These are phyloP conservation scores for Lepidotrigona ventralis DNA, from an alignment of 1,140 invertebrate species.

Conservation along the genomic window DNA sequence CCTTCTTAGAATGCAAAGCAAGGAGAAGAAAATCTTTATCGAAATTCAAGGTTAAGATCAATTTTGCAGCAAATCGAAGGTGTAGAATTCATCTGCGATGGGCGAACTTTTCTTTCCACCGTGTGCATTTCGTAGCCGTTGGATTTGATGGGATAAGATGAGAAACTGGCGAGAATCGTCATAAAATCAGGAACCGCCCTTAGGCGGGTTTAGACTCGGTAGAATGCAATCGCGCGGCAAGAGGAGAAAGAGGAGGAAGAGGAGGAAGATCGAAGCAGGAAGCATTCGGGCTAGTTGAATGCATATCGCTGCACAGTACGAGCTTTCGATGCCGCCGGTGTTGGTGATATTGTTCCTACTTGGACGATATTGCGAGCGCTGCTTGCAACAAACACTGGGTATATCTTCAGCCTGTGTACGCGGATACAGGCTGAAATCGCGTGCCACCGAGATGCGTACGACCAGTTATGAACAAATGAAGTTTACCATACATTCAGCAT, in stretches of 20 bases:
- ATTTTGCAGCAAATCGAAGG: no score
- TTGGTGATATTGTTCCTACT: conserved; percentile 33
- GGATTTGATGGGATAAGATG: not conserved
- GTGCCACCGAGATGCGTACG: not conserved
- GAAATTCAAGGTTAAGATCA: no score
- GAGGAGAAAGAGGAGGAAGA: not conserved
- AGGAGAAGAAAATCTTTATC: no score
- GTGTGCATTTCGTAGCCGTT: not conserved
- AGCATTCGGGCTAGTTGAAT: conserved; percentile 29
- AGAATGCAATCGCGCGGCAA: conserved; percentile 30
- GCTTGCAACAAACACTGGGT: not conserved
- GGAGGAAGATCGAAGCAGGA: not conserved
- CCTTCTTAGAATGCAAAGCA: no score
- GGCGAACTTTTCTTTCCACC: no score
- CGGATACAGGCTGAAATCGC: not conserved
- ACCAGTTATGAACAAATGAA: conserved; percentile 7
- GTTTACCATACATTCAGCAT: not conserved
- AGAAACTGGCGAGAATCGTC: not conserved
- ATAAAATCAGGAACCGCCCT: conserved; percentile 4
- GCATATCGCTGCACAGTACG: conserved; percentile 18
- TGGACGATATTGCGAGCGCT: not conserved
- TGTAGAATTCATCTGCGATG: no score
- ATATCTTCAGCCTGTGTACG: not conserved
- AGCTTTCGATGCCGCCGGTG: conserved; percentile 1
- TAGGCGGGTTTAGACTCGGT: not conserved